Evolutionary conservation across 2,113 vertebrate genomes (phyloP), one percentile per base, ranked within the genome.

Genomic region (Crocuta crocuta): DNA sequence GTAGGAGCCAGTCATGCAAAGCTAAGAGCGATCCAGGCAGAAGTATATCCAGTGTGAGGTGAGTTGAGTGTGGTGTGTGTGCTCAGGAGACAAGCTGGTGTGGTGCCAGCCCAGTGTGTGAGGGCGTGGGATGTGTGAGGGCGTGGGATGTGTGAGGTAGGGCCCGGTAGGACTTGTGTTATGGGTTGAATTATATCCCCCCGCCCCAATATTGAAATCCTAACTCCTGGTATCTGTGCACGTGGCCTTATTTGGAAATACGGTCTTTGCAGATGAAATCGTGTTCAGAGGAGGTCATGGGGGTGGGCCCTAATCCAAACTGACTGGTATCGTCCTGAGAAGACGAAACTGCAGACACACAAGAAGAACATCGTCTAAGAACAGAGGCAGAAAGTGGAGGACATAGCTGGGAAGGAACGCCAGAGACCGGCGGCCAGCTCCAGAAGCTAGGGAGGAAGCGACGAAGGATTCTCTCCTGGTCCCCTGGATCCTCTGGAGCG

Each of bases 291-390:
- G 66, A 95, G 11, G 66, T 33, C 53, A 33, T 26, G 39, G 7
- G 21, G 6, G 33, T 43, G 48, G 33, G 13, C 50, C 15, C 39
- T 79, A n/a, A 70, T 71, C 31, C 55, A 50, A 80, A n/a, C 10
- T 28, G 73, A 87, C 55, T 21, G 12, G 23, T 28, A 28, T 90
- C 80, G 35, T 76, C 23, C 0, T 53, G 50, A 83, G 70, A 61
- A 61, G 19, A 61, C 21, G 21, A 61, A 23, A 61, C 9, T 61
- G 21, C 79, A 50, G 78, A 81, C 55, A 39, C 31, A 17, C 3
- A 5, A 24, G 43, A 45, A 61, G 50, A 13, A 17, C 0, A 2
- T 82, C 2, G 5, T n/a, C 0, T 15, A 24, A 43, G 1, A 6
- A 63, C 55, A 66, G 35, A 28, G 28, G 21, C 53, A 76, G 82